Base-by-base conservation (phyloP, 1,140 invertebrate genomes). In the Asbolus verrucosus region DNA sequence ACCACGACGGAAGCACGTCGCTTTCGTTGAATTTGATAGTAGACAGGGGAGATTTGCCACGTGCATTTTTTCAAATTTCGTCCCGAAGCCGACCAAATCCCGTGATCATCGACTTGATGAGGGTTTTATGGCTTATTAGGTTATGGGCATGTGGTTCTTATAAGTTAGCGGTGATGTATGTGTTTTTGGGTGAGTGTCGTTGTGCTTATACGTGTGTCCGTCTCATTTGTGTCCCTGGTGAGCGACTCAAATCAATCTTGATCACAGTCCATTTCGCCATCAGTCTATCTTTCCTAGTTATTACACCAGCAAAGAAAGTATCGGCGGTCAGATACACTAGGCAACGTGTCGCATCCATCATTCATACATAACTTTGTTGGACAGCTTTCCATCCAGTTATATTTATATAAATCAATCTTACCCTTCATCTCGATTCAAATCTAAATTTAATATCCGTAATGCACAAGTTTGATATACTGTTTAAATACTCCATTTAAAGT, bases 401-500 rank as follows among this genome's bases (percentile, higher is more conserved):
- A 54, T 54, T 54, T 54, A 54, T 54, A 54, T 54, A 54, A 54
- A 54, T 54, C 46, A 54, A 54, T 54, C 46, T 54, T 54, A 54
- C 46, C 46, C 46, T 54, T 54, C 46, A 27, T 54, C 46, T 54
- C 46, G 46, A 24, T 24, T n/a, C 1, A 24, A 54, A 54, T 54
- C 46, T 9, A 54, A 54, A 54, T 54, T 54, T 54, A 54, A 54
- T 54, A 54, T 54, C 46, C 46, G 46, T 54, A 54, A 54, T 54
- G 46, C 46, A 50, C 43, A 18, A 13, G 18, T 43, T 43, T 43
- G n/a, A n/a, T n/a, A n/a, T n/a, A n/a, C n/a, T n/a, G n/a, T n/a
- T n/a, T n/a, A n/a, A n/a, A n/a, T n/a, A n/a, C n/a, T n/a, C n/a
- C n/a, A n/a, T n/a, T n/a, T n/a, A n/a, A n/a, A n/a, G n/a, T n/a